Percentiles rank a stretch among this genome's conserved stretches.
phyloP scores from a whole-genome alignment of 2,888 invertebrate genomes.

The Pyrrhia umbra region DNA sequence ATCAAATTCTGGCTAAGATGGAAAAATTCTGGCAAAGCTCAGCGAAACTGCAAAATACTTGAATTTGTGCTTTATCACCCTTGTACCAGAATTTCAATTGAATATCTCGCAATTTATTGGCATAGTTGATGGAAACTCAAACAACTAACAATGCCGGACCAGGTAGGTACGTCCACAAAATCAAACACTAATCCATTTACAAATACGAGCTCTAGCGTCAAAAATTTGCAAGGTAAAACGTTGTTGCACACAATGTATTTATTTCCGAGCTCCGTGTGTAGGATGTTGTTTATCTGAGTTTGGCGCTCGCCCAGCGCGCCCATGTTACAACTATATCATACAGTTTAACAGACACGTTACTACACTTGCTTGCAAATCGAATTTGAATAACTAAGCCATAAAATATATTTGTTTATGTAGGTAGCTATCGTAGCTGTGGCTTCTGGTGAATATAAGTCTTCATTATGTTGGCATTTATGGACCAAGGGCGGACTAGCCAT shows the following conservation, averaged over 20 bases:
- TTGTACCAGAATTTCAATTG: too few species aligned
- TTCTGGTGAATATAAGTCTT: not conserved
- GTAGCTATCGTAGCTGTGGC: not conserved
- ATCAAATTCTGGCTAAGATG: slow-evolving; percentile 8
- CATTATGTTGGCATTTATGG: not conserved
- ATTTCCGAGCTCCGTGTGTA: slow-evolving; percentile 33
- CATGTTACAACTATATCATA: slow-evolving; percentile 47
- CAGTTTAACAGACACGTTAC: slow-evolving; percentile 25
- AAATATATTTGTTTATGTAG: not conserved
- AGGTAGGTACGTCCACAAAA: not conserved
- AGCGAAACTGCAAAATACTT: too few species aligned
- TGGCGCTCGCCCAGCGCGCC: slow-evolving; percentile 55
- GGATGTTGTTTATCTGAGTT: slow-evolving; percentile 55
- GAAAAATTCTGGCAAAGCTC: not conserved
- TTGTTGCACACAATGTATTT: slow-evolving; percentile 24
- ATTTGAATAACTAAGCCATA: slow-evolving; percentile 44
- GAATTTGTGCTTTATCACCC: too few species aligned
- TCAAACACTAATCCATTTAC: not conserved
- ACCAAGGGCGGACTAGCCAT: not conserved
- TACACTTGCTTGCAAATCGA: slow-evolving; percentile 40
- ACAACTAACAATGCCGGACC: not conserved
- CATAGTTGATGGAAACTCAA: not conserved
- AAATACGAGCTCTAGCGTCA: not conserved
- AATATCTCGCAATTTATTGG: not conserved
- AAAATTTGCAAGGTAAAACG: not conserved